Percentiles rank a stretch among this genome's conserved stretches.
These are phyloP conservation scores for Carcharodon carcharias DNA, from an alignment of 2,797 vertebrate species.

Conservation along the genomic window DNA sequence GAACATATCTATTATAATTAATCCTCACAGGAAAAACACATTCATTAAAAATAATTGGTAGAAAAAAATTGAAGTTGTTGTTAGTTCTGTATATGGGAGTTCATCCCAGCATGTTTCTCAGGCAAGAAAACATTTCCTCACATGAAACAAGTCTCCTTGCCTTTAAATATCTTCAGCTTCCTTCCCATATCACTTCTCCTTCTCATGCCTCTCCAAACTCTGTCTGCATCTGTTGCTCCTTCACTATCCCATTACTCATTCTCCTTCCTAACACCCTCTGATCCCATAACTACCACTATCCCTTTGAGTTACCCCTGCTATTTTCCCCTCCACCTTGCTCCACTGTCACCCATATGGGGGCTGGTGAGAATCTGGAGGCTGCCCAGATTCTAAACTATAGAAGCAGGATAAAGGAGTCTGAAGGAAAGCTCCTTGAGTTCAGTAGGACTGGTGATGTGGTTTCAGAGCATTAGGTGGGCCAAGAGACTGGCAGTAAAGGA, in stretches of 20 bases:
- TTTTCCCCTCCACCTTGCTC: not conserved
- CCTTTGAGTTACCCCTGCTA: not conserved
- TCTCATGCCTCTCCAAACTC: not conserved
- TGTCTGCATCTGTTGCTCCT: not conserved
- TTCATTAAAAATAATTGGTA: conserved; percentile 18
- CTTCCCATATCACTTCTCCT: not conserved
- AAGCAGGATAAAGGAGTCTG: not conserved
- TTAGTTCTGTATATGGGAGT: not conserved
- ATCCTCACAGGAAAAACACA: not conserved
- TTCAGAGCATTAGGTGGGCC: not conserved
- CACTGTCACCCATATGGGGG: not conserved
- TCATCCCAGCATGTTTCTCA: not conserved
- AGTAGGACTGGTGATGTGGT: not conserved
- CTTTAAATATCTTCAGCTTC: not conserved
- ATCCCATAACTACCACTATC: not conserved
- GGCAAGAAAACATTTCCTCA: not conserved
- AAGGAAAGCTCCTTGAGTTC: not conserved
- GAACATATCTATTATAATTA: not conserved
- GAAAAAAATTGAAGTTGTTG: not conserved
- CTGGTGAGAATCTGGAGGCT: not conserved
- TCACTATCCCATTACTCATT: not conserved
- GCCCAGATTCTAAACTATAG: not conserved
- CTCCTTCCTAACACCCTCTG: not conserved
- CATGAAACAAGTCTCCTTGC: not conserved
- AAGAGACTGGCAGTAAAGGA: not conserved